Conservation (phyloP, 1,140 invertebrate species). For the Brachionus koreanus region DNA sequence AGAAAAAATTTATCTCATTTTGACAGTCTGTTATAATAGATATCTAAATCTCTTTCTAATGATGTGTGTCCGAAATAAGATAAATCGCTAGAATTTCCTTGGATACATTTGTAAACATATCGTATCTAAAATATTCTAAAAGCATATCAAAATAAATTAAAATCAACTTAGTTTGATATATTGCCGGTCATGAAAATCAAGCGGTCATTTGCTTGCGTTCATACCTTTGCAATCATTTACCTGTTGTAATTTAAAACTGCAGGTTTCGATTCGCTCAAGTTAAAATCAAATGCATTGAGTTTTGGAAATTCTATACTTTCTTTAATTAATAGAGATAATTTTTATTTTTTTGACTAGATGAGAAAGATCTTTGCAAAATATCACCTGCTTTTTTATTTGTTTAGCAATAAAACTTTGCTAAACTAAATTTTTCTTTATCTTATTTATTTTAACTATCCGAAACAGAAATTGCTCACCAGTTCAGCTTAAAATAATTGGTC, state of each 20-base stretch:
- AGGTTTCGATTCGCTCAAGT: neutral
- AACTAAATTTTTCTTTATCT: neutral
- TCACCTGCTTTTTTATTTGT: conserved; percentile 2
- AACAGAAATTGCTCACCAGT: neutral
- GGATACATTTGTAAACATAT: conserved; percentile 12
- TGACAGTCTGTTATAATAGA: neutral
- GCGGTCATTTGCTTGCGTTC: neutral
- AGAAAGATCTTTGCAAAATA: neutral
- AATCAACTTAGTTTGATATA: conserved; percentile 1
- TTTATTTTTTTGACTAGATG: neutral
- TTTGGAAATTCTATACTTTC: neutral
- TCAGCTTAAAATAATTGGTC: neutral
- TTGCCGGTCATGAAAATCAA: neutral
- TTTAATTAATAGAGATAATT: conserved; percentile 1
- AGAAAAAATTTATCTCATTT: neutral
- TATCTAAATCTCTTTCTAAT: neutral
- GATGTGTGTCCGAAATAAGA: conserved; percentile 26
- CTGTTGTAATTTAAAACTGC: neutral
- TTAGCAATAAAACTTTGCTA: neutral
- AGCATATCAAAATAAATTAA: conserved; percentile 31
- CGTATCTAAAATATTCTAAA: neutral
- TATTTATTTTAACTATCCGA: neutral
- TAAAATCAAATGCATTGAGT: neutral
- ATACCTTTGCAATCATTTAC: neutral
- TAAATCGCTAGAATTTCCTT: conserved; percentile 16